phyloP scores from a whole-genome alignment of 2,888 invertebrate genomes.

The Eilema griseolum region DNA sequence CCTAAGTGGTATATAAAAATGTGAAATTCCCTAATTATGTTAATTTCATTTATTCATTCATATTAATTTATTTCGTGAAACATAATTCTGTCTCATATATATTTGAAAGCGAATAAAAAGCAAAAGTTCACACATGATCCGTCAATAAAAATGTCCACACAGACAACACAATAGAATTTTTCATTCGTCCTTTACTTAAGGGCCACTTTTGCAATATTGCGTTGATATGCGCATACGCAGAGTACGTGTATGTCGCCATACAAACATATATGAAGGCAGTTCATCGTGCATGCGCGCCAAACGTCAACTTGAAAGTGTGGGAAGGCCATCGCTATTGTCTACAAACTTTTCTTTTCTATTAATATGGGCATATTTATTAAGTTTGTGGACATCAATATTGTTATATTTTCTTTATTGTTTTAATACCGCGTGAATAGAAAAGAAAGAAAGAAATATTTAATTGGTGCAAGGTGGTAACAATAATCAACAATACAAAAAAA shows the following conservation, averaged over 20 bases:
- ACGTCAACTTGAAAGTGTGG: slow-evolving; percentile 60
- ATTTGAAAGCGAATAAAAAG: not conserved
- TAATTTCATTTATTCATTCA: too few species aligned
- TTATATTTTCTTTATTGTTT: slow-evolving; percentile 20
- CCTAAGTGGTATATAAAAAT: too few species aligned
- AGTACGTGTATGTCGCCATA: slow-evolving; percentile 12
- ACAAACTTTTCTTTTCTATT: slow-evolving; percentile 44
- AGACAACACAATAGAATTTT: not conserved
- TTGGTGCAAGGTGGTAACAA: too few species aligned
- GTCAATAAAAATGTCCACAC: not conserved
- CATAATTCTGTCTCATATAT: not conserved
- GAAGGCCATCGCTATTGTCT: slow-evolving; percentile 52
- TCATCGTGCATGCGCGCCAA: slow-evolving; percentile 50
- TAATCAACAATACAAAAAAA: too few species aligned
- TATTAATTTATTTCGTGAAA: too few species aligned
- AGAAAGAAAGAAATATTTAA: too few species aligned
- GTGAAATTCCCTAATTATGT: too few species aligned
- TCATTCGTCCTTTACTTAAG: not conserved
- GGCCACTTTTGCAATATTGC: slow-evolving; percentile 15
- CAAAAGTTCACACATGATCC: not conserved
- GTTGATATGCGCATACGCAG: slow-evolving; percentile 8
- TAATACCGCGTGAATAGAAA: too few species aligned
- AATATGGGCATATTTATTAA: slow-evolving; percentile 39
- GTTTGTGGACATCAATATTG: slow-evolving; percentile 28
- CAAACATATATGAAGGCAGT: slow-evolving; percentile 30